Percentiles rank a stretch among this genome's conserved stretches.
These are phyloP conservation scores for Drosophila orena DNA, from an alignment of 1,140 invertebrate genomes.

Conservation along the genomic window DNA sequence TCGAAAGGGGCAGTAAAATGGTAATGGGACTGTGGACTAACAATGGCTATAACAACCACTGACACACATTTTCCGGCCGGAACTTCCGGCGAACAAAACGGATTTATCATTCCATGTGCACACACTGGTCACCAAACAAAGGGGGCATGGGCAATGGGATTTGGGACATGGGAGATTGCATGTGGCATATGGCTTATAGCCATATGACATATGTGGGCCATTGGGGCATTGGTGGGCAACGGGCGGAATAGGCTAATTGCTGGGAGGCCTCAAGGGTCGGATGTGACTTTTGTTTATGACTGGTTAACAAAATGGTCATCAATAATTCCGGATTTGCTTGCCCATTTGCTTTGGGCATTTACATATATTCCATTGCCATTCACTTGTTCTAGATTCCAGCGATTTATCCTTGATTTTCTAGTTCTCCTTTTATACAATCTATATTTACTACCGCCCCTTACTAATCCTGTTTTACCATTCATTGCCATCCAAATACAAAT, in stretches of 20 bases:
- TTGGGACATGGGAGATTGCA: slow-evolving; percentile 10
- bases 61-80: slow-evolving; percentile 47
- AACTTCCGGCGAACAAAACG: slow-evolving; percentile 42
- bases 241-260: slow-evolving; percentile 22
- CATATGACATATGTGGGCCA: slow-evolving; percentile 7
- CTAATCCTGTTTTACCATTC: neutral
- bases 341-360: neutral
- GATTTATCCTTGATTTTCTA: neutral
- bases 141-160: slow-evolving; percentile 5
- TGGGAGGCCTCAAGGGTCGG: slow-evolving; percentile 14
- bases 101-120: slow-evolving; percentile 40
- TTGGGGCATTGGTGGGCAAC: neutral
- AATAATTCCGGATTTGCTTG: slow-evolving; percentile 21
- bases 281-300: slow-evolving; percentile 40
- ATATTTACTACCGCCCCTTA: neutral
- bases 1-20: slow-evolving; percentile 3
- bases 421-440: neutral
- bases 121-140: neutral
- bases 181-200: slow-evolving; percentile 7
- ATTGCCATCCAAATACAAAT: slow-evolving; percentile 76
- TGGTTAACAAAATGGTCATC: slow-evolving; percentile 37
- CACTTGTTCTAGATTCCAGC: neutral
- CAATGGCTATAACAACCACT: slow-evolving; percentile 28
- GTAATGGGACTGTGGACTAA: neutral
- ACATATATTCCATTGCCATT: neutral